phyloP scores from a whole-genome alignment of 2,113 vertebrate genomes.

The Campylomormyrus tamandua region DNA sequence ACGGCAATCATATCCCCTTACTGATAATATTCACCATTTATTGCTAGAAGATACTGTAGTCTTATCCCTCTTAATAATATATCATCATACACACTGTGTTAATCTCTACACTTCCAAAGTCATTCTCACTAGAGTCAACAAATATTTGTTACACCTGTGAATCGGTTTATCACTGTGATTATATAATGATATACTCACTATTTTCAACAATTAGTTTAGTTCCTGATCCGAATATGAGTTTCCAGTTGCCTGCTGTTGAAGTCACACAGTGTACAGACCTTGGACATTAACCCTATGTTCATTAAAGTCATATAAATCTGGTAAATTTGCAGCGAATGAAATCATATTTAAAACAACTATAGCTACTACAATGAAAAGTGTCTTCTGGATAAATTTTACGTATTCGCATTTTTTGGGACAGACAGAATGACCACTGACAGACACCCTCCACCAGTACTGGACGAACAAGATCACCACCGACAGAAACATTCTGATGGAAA shows the following conservation, averaged over 20 bases:
- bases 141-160: background rate
- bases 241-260: background rate
- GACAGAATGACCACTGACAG: background rate
- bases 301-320: background rate
- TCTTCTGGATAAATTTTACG: background rate
- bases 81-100: background rate
- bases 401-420: background rate
- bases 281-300: constrained; percentile 7
- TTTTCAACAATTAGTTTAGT: constrained; percentile 26
- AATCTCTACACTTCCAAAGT: background rate
- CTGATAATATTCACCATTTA: background rate
- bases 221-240: constrained; percentile 32
- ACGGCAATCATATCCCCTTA: background rate
- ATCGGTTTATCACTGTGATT: background rate
- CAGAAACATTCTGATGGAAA: background rate
- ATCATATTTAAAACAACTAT: background rate
- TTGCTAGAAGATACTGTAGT: background rate
- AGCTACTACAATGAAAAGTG: background rate
- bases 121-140: background rate
- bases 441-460: background rate
- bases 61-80: background rate
- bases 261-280: constrained; percentile 30
- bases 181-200: constrained; percentile 26
- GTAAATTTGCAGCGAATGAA: background rate
- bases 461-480: background rate